Evolutionary conservation across 1,140 invertebrate genomes (phyloP).

Genomic region (Drosophila funebris): DNA sequence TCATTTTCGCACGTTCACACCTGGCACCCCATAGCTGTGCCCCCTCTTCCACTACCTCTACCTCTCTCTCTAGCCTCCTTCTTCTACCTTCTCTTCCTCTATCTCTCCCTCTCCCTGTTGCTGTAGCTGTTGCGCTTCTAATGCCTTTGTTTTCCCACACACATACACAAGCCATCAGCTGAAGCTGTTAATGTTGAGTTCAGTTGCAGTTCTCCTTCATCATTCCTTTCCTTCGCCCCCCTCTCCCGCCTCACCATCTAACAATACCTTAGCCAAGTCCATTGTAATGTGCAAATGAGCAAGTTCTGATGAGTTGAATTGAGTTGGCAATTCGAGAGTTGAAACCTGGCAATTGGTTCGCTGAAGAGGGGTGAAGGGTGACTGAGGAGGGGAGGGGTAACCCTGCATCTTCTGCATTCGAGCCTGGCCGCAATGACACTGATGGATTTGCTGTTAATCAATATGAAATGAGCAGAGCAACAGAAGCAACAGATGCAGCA

Average conservation of each 20-base stretch:
- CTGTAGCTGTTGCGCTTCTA: slow-evolving; percentile 13
- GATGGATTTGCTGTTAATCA: slow-evolving; percentile 79
- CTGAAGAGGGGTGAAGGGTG: no score
- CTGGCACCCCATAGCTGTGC: slow-evolving; percentile 3
- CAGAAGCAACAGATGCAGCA: slow-evolving; percentile 7
- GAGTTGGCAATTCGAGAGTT: slow-evolving; percentile 26
- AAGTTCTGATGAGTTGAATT: slow-evolving; percentile 43
- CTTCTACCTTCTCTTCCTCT: not conserved
- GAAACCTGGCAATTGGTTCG: slow-evolving; percentile 10
- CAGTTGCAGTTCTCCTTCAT: slow-evolving; percentile 17
- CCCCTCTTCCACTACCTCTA: not conserved
- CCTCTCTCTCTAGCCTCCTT: not conserved
- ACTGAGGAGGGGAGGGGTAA: not conserved
- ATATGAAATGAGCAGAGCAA: slow-evolving; percentile 65
- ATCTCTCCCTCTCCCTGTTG: not conserved
- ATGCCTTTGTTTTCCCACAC: slow-evolving; percentile 48
- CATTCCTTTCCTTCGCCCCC: not conserved
- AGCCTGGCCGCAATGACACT: slow-evolving; percentile 65
- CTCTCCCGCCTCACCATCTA: not conserved
- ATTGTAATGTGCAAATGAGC: slow-evolving; percentile 57
- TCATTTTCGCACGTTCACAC: slow-evolving; percentile 50
- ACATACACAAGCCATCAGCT: slow-evolving; percentile 12
- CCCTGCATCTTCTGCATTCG: not conserved
- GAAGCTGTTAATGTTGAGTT: slow-evolving; percentile 30
- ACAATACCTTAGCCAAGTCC: not conserved